These are phyloP conservation scores for Tenualosa ilisha DNA, from an alignment of 2,797 vertebrate species.

Conservation along the genomic window DNA sequence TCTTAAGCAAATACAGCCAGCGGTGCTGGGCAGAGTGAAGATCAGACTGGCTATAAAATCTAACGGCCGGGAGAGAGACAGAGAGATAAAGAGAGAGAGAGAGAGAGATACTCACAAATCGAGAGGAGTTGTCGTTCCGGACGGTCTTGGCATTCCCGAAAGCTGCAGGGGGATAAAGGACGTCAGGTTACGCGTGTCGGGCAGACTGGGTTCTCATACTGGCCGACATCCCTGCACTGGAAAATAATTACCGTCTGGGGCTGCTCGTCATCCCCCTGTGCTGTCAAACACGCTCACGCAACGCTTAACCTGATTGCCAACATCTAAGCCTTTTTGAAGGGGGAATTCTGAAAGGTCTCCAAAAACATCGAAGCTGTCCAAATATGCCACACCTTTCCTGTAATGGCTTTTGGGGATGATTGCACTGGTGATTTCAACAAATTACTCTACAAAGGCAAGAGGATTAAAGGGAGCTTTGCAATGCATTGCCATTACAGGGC, in stretches of 20 bases:
- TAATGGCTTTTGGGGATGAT: constrained; percentile 60
- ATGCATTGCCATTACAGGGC: constrained; percentile 23
- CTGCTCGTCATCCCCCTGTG: not conserved
- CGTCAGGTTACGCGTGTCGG: constrained; percentile 14
- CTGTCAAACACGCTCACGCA: constrained; percentile 11
- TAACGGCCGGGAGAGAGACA: not conserved
- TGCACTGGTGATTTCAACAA: constrained; percentile 56
- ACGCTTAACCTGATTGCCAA: not conserved
- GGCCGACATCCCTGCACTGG: not conserved
- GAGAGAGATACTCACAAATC: constrained; percentile 89
- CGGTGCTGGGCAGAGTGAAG: constrained; percentile 18
- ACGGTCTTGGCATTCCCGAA: constrained; percentile 99
- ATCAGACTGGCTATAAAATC: constrained; percentile 32
- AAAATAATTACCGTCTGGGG: constrained; percentile 24
- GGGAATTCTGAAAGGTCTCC: not conserved
- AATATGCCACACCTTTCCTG: constrained; percentile 45
- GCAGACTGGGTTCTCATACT: not conserved
- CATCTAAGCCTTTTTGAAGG: not conserved
- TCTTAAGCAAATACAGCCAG: constrained; percentile 42
- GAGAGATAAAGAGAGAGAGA: not conserved
- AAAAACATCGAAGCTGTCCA: constrained; percentile 46
- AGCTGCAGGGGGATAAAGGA: constrained; percentile 72
- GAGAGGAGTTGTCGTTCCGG: constrained; percentile 97
- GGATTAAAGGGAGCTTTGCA: constrained; percentile 9
- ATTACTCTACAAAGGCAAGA: constrained; percentile 18